These are phyloP conservation scores for Peromyscus polionotus DNA, from an alignment of 2,113 vertebrate genomes.

Conservation along the genomic window DNA sequence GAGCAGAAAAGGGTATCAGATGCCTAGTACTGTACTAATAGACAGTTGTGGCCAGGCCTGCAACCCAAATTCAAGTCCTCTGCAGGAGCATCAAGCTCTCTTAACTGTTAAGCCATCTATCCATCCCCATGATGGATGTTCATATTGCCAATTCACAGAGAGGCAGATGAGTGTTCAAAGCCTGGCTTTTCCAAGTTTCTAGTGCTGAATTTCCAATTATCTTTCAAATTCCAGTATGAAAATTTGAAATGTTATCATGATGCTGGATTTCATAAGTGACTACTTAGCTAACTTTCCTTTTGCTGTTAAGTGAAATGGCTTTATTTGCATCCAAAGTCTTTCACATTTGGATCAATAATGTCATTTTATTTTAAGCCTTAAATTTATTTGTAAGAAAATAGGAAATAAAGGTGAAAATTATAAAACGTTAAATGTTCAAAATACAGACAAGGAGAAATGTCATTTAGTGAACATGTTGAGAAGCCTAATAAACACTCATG, in stretches of 20 bases:
- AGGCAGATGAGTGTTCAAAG: neutral
- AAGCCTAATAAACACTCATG: neutral
- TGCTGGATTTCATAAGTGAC: neutral
- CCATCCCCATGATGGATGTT: neutral
- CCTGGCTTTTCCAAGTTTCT: neutral
- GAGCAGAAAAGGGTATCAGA: neutral
- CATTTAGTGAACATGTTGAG: neutral
- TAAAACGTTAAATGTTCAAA: neutral
- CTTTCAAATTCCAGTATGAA: neutral
- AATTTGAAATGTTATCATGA: neutral
- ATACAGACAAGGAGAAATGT: neutral
- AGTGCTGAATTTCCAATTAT: neutral
- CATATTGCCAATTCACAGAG: constrained; percentile 35
- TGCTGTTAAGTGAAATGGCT: neutral
- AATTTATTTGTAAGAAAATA: neutral
- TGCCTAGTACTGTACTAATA: neutral
- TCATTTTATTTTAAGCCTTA: neutral
- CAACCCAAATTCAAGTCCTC: neutral
- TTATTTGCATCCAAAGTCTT: neutral
- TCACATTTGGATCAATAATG: neutral
- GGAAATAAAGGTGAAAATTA: neutral
- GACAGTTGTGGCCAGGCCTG: neutral
- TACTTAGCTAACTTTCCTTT: neutral
- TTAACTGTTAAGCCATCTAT: neutral
- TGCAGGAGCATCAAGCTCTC: neutral